A percentile compares a stretch with the other conserved stretches of the same genome.
Evolutionary conservation across 2,888 invertebrate species (phyloP).

Genomic region (Siphlonurus alternatus): DNA sequence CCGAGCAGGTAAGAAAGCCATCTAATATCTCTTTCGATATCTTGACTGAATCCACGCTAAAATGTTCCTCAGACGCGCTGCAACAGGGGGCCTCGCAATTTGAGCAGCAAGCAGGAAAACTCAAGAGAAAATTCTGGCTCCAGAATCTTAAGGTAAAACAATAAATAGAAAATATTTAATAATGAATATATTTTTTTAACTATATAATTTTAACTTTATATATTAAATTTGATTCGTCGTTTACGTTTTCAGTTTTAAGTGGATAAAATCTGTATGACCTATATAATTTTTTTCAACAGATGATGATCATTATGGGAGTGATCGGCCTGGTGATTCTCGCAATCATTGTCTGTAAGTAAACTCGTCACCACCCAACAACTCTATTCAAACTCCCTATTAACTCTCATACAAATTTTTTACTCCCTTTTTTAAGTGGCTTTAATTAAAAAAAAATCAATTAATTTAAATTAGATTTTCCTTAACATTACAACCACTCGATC

Average conservation of each 20-base stretch:
- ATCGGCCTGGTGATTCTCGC: conserved; percentile 67
- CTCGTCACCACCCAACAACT: background rate
- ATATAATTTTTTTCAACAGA: conserved; percentile 32
- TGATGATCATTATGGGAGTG: conserved; percentile 84
- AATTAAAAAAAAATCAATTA: too few species aligned
- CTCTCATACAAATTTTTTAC: too few species aligned
- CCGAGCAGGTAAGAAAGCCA: conserved; percentile 44
- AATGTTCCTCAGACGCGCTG: conserved; percentile 51
- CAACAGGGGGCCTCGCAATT: conserved; percentile 92
- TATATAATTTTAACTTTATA: background rate
- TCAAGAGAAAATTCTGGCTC: conserved; percentile 95
- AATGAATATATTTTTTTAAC: background rate
- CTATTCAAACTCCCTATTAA: too few species aligned
- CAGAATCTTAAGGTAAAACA: conserved; percentile 72
- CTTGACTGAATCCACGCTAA: too few species aligned
- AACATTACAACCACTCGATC: too few species aligned
- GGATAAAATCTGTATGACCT: background rate
- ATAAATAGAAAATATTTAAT: background rate
- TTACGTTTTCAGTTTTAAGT: too few species aligned
- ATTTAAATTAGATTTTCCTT: too few species aligned
- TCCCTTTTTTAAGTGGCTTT: too few species aligned
- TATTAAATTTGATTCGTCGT: background rate
- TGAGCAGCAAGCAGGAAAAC: conserved; percentile 90
- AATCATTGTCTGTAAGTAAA: conserved; percentile 69
- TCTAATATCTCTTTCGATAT: background rate